phyloP scores from a whole-genome alignment of 2,797 vertebrate genomes.

The Hydrocynus forskahlii region DNA sequence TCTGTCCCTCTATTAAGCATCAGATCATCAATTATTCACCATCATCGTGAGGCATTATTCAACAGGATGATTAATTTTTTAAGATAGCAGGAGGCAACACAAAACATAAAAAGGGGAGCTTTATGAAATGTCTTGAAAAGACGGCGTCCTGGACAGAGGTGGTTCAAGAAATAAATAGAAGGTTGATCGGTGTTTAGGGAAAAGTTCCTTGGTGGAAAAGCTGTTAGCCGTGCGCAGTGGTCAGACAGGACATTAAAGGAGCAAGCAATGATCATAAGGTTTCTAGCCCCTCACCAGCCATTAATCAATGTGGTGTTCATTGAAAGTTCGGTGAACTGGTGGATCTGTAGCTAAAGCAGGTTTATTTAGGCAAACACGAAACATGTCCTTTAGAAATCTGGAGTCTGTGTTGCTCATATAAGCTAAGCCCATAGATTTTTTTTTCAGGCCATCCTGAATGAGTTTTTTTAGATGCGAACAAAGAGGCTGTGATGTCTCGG shows the following conservation, averaged over 20 bases:
- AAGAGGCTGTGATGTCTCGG: conserved; percentile 47
- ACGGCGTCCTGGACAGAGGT: conserved; percentile 61
- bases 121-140: conserved; percentile 71
- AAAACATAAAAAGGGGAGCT: conserved; percentile 73
- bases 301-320: not conserved
- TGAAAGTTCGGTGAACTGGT: not conserved
- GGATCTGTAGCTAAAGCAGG: not conserved
- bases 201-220: not conserved
- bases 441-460: not conserved
- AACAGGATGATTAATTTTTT: conserved; percentile 84
- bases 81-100: conserved; percentile 72
- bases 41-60: conserved; percentile 82
- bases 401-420: not conserved
- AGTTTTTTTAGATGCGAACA: conserved; percentile 37
- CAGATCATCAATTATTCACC: conserved; percentile 83
- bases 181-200: conserved; percentile 46
- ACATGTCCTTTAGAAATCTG: not conserved
- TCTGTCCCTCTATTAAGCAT: conserved; percentile 74
- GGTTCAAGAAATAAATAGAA: conserved; percentile 17
- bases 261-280: conserved; percentile 18
- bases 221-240: conserved; percentile 12
- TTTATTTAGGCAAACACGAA: not conserved
- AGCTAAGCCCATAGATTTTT: conserved; percentile 22
- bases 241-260: conserved; percentile 24
- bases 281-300: conserved; percentile 14